Evolutionary conservation across 2,888 invertebrate genomes (phyloP).

Genomic region (Odontomyia ornata): DNA sequence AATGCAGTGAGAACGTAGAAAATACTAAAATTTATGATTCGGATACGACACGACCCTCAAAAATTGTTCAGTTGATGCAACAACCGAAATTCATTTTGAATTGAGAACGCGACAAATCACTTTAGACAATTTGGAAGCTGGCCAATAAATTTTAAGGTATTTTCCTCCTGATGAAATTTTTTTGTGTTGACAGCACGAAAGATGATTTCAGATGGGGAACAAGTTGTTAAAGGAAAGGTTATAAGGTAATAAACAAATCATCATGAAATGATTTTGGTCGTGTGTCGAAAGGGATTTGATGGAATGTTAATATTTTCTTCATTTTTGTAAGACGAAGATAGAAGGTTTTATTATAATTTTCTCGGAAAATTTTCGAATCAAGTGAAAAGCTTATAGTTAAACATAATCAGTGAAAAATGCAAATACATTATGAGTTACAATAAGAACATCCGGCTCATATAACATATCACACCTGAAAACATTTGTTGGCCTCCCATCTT

Average conservation of each 20-base stretch:
- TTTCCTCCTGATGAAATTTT: neutral
- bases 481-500: too few species aligned
- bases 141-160: conserved; percentile 13
- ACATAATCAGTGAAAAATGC: too few species aligned
- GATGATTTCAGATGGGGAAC: neutral
- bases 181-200: neutral
- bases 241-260: neutral
- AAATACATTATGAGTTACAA: too few species aligned
- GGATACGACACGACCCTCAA: neutral
- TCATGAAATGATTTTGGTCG: neutral
- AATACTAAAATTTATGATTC: conserved; percentile 4
- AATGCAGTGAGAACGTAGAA: neutral
- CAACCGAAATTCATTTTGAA: conserved; percentile 12
- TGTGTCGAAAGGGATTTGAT: too few species aligned
- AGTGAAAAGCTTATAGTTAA: neutral
- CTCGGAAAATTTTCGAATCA: neutral
- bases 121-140: conserved; percentile 12
- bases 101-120: conserved; percentile 17
- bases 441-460: too few species aligned
- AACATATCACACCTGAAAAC: too few species aligned
- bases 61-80: conserved; percentile 19
- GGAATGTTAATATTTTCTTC: neutral
- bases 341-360: too few species aligned
- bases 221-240: neutral
- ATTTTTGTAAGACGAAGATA: neutral